Evolutionary conservation across 2,888 invertebrate species (phyloP), one percentile per base, ranked within the genome.

Genomic region (Rhagonycha lutea): DNA sequence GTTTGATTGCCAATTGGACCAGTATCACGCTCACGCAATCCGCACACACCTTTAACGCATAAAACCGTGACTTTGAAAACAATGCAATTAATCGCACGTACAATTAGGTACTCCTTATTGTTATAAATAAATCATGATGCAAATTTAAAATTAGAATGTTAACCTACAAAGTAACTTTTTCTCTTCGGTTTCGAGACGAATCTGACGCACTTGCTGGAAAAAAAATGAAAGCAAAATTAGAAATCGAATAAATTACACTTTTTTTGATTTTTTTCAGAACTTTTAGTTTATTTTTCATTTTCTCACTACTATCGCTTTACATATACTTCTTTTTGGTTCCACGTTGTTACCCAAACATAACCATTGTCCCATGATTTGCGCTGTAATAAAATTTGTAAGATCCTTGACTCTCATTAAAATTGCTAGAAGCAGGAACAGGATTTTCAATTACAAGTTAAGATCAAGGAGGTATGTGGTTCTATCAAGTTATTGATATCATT

Each of bases 1-100:
- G 84, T 84, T 81, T 80, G 79, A 79, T 83, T 84, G 84, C 84
- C 84, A 85, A 85, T 84, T 85, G 83, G 85, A 83, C 83, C 83
- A 84, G 82, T 84, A 83, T 84, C 83, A 83, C 83, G 83, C 82
- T 82, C 82, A 83, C 80, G 81, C 81, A 83, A 80, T 75, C 77
- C 76, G 77, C 80, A 80, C 80, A 81, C 84, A 82, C 83, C 81
- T 81, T 18, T 79, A 80, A 65, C 80, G 81, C 81, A 82, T 81
- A 80, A 80, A 81, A 75, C 78, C 79, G 69, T 77, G 79, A 78
- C 78, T 79, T 77, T 79, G 80, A 76, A 79, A 78, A 79, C 78
- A 79, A 76, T 78, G 77, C 77, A 80, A 77, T 76, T 74, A 75
- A 71, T 68, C 11, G 47, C 73, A 77, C 71, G 73, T 76, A 76